phyloP scores from a whole-genome alignment of 2,888 invertebrate species.

The Clitarchus hookeri region DNA sequence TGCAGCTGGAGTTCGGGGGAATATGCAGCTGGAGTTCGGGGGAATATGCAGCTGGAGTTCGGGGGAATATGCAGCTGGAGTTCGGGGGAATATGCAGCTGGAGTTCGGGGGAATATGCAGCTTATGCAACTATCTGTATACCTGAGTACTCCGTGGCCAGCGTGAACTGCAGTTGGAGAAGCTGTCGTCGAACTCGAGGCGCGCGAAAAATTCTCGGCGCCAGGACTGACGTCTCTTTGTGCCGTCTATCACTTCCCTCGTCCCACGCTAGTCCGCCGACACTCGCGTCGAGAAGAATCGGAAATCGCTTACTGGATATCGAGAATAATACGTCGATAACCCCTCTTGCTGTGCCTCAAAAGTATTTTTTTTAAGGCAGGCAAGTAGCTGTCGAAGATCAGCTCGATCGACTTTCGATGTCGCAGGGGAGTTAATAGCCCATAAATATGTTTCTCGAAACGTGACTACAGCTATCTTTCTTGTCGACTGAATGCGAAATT shows the following conservation, averaged over 20 bases:
- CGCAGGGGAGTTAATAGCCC: conserved; percentile 1
- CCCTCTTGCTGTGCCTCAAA: background rate
- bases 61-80: no score
- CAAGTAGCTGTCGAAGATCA: background rate
- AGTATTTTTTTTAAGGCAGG: background rate
- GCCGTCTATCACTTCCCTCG: background rate
- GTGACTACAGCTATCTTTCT: background rate
- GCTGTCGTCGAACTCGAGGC: no score
- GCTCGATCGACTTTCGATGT: background rate
- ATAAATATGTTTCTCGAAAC: background rate
- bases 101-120: no score
- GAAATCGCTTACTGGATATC: conserved; percentile 14
- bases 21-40: no score
- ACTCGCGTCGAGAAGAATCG: background rate
- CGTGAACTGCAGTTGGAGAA: no score
- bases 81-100: no score
- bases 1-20: no score
- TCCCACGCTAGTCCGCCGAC: background rate
- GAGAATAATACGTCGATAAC: conserved; percentile 14
- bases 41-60: no score
- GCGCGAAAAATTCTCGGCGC: no score
- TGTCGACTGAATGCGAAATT: background rate
- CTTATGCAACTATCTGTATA: no score
- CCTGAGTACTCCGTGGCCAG: no score
- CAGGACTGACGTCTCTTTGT: background rate